Evolutionary conservation across 2,888 invertebrate species (phyloP), one percentile per base, ranked within the genome.

Genomic region (Agrochola lota): DNA sequence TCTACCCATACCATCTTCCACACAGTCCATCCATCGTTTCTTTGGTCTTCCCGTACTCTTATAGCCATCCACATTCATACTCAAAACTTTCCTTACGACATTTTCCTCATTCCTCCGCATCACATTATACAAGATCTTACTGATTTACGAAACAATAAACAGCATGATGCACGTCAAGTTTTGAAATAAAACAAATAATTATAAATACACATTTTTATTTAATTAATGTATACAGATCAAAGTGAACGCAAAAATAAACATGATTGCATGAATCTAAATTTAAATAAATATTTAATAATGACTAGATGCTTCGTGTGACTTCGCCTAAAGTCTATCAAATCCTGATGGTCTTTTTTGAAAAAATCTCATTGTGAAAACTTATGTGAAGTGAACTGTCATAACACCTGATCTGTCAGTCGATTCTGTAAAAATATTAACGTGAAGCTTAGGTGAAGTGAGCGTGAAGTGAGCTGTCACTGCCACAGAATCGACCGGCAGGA

Each of bases 151-250:
- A 46, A n/a, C 8, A 60, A 74, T 23, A 72, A 62, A 30, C 40
- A 62, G 15, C 2, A 55, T n/a, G 12, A 9, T 35, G 20, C 46
- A 15, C 46, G 17, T 77, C 78, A 35, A 52, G 20, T 62, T 35
- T 46, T 30, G 0, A 52, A 79, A 78, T 79, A 59, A 78, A 78
- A 78, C 64, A 72, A 72, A 59, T 20, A 49, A 49, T 40, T 46
- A 11, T 4, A 9, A 52, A 52, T 52, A 59, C 12, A n/a, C 1
- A 66, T 60, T 57, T 0, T n/a, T 66, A 46, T 73, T 72, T 35
- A 26, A 46, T 66, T 30, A 17, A 60, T 30, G 17, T 62, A 15
- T 71, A 64, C 17, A 49, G 49, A 64, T 57, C n/a, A 59, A 64
- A 35, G n/a, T 17, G 46, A 43, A 57, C 15, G 40, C 0, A 64